phyloP scores from a whole-genome alignment of 2,888 invertebrate species.

The Dolichomitus sp. region DNA sequence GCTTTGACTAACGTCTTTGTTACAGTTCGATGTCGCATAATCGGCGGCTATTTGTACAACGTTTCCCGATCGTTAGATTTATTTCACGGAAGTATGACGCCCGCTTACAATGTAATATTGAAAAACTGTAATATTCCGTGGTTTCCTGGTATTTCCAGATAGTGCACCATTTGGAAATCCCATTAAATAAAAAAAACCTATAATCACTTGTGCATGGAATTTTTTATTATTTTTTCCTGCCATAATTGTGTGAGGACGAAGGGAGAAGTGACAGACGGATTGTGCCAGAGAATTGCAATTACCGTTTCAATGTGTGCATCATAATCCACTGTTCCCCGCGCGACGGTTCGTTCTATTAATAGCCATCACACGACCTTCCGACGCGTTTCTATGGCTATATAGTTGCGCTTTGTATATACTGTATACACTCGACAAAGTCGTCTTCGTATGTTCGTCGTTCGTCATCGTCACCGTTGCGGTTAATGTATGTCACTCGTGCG shows the following conservation, averaged over 20 bases:
- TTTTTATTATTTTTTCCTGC: too few relatives aligned
- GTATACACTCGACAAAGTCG: conserved; percentile 17
- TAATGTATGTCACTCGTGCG: conserved; percentile 35
- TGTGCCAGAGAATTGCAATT: conserved; percentile 8
- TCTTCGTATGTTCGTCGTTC: conserved; percentile 28
- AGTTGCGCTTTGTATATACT: conserved; percentile 6
- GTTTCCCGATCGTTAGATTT: too few relatives aligned
- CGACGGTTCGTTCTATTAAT: conserved; percentile 52
- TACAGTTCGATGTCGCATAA: too few relatives aligned
- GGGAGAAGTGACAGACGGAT: conserved; percentile 1
- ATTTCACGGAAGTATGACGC: too few relatives aligned
- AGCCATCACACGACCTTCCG: conserved; percentile 52
- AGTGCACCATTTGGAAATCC: neutral
- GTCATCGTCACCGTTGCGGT: conserved; percentile 29
- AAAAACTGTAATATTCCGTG: too few relatives aligned
- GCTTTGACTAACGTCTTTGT: too few relatives aligned
- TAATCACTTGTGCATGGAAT: too few relatives aligned
- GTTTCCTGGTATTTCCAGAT: too few relatives aligned
- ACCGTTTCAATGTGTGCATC: conserved; percentile 15
- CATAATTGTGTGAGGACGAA: conserved; percentile 3
- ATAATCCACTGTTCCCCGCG: conserved; percentile 16
- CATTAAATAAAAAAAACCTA: neutral
- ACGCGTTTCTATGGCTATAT: conserved; percentile 45
- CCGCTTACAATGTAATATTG: too few relatives aligned
- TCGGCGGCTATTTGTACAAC: too few relatives aligned